Percentiles rank a stretch among this genome's conserved stretches.
These are phyloP conservation scores for Prionailurus bengalensis DNA, from an alignment of 2,113 vertebrate species.

Conservation along the genomic window DNA sequence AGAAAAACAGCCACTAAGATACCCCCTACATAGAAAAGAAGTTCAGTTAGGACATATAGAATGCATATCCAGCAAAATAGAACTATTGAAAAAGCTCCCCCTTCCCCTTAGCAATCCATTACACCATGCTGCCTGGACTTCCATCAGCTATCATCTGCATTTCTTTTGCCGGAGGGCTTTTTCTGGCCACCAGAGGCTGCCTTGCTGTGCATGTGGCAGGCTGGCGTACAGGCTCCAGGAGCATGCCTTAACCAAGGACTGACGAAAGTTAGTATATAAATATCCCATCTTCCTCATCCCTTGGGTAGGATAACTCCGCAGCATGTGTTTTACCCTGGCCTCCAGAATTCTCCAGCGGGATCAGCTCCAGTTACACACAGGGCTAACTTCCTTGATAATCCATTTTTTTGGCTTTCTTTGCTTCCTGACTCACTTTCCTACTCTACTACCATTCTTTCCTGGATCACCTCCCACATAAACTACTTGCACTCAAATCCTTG, in stretches of 20 bases:
- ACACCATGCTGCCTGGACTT: background rate
- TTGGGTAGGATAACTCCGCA: background rate
- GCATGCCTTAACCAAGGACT: background rate
- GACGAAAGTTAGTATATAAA: background rate
- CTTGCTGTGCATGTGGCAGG: background rate
- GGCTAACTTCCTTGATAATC: background rate
- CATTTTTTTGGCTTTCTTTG: background rate
- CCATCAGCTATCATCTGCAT: background rate
- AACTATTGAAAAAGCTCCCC: background rate
- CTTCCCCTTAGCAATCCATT: background rate
- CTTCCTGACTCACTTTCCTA: background rate
- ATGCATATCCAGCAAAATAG: background rate
- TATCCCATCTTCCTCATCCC: background rate
- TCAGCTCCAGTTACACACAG: background rate
- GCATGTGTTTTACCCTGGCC: background rate
- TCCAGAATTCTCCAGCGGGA: background rate
- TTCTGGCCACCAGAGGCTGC: background rate
- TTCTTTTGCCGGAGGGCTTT: background rate
- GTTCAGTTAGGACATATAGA: background rate
- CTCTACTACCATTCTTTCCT: background rate
- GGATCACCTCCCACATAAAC: background rate
- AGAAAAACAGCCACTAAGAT: background rate
- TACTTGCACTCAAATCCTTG: background rate
- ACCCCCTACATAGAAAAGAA: background rate
- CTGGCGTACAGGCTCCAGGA: background rate